These are phyloP conservation scores for Nephrotoma guestfalica DNA, from an alignment of 2,888 invertebrate genomes.

Conservation along the genomic window DNA sequence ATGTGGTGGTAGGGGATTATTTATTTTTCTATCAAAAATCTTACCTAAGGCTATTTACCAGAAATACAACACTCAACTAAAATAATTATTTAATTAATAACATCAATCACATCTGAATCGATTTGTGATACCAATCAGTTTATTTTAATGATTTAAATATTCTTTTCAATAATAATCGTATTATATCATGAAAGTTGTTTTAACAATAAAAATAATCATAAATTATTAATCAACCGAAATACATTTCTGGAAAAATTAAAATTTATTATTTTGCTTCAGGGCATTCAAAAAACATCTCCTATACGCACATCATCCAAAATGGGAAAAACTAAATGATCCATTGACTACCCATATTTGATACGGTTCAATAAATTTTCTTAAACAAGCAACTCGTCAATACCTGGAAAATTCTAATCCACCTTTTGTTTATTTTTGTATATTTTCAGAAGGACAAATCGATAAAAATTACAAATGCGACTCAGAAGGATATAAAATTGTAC, in stretches of 20 bases:
- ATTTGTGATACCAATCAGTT: background rate
- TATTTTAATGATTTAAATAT: background rate
- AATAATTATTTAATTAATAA: background rate
- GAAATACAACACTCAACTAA: background rate
- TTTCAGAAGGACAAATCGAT: background rate
- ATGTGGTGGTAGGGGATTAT: background rate
- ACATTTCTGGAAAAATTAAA: background rate
- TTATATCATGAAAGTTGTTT: background rate
- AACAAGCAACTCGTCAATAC: background rate
- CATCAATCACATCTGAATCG: background rate
- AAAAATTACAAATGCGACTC: slow-evolving; percentile 37
- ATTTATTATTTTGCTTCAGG: background rate
- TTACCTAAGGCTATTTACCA: background rate
- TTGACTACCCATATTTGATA: background rate
- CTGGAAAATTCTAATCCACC: background rate
- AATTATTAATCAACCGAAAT: background rate
- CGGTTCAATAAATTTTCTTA: background rate
- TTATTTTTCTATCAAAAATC: background rate
- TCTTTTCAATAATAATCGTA: background rate
- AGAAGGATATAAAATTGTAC: slow-evolving; percentile 59
- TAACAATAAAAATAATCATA: background rate
- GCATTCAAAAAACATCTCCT: background rate
- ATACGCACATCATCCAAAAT: background rate
- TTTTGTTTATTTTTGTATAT: background rate
- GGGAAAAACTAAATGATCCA: background rate